Base-by-base conservation (phyloP, 2,888 invertebrate species). In the Eretmocerus hayati region DNA sequence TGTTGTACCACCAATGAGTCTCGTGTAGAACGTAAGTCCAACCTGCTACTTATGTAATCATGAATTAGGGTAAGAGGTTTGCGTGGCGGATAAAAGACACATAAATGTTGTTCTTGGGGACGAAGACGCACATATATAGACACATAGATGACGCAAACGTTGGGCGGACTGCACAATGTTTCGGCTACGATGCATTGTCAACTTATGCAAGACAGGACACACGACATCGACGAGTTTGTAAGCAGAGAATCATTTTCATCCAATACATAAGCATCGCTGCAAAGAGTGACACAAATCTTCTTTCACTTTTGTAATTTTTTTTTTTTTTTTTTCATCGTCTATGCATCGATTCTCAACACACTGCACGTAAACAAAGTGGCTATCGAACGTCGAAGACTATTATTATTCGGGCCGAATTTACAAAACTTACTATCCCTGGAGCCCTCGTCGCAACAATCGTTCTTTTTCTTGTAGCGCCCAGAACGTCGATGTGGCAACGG, bases 381-480 rank as follows among this genome's bases (percentile, higher is more conserved):
- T 31, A 19, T 35, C 20, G 36, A 40, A 30, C n/a, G 8, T 20
- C 15, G 18, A 20, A 19, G 20, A 18, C 23, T 22, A n/a, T n/a
- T n/a, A n/a, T n/a, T n/a, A 15, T 21, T 16, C 39, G 33, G 32
- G 15, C 36, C 46, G 43, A 41, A 37, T 11, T 39, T 15, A 22
- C 42, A 48, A 30, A 61, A 70, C 71, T 71, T 71, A 71, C 71
- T 63, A 64, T 69, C 69, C 64, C 66, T 64, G 60, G 63, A 57
- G 66, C 58, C 69, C 60, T 71, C 71, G 63, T 71, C 71, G 67
- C 69, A 70, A 68, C 71, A 69, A 55, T 70, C 70, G 65, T 69
- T 70, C 62, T 69, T 69, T 71, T 71, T 71, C 71, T 65, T 71
- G 69, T 70, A 71, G 61, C 67, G 68, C 59, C 69, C 66, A 56